Conservation (phyloP, 2,888 invertebrate genomes). For the Philonicus albiceps region DNA sequence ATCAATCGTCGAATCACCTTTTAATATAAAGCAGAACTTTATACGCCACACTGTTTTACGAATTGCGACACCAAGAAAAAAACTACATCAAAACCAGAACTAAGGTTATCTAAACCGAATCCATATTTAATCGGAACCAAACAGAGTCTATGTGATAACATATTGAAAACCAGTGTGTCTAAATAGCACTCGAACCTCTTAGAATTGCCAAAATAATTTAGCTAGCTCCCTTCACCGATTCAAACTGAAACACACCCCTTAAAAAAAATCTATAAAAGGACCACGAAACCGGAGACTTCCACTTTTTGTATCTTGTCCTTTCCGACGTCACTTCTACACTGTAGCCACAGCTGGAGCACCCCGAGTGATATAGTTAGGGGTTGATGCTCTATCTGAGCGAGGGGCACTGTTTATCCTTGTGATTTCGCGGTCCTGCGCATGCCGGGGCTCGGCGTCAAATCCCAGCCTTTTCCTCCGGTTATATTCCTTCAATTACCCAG, state of each 20-base stretch:
- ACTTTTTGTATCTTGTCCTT: conserved; percentile 27
- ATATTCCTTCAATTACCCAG: conserved; percentile 3
- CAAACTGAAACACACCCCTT: conserved; percentile 34
- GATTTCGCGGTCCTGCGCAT: conserved; percentile 10
- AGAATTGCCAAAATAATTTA: not conserved
- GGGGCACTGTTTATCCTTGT: conserved; percentile 35
- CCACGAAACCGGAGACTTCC: conserved; percentile 13
- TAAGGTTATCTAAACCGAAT: not conserved
- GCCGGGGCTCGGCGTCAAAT: not conserved
- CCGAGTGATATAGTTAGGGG: conserved; percentile 19
- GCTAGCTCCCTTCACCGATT: not conserved
- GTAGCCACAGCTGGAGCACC: conserved; percentile 32
- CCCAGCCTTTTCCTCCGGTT: not conserved
- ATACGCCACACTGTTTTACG: not conserved
- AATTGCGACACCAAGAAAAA: not conserved
- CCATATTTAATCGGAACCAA: not conserved
- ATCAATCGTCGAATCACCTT: not conserved
- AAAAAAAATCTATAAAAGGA: conserved; percentile 32
- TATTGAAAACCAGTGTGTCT: not conserved
- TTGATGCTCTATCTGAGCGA: conserved; percentile 31
- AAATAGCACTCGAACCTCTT: not conserved
- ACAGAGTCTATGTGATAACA: not conserved
- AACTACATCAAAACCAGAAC: not conserved
- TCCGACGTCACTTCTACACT: conserved; percentile 37
- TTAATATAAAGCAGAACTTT: not conserved